Evolutionary conservation across 2,113 vertebrate genomes (phyloP).

Genomic region (Anolis sagrei): DNA sequence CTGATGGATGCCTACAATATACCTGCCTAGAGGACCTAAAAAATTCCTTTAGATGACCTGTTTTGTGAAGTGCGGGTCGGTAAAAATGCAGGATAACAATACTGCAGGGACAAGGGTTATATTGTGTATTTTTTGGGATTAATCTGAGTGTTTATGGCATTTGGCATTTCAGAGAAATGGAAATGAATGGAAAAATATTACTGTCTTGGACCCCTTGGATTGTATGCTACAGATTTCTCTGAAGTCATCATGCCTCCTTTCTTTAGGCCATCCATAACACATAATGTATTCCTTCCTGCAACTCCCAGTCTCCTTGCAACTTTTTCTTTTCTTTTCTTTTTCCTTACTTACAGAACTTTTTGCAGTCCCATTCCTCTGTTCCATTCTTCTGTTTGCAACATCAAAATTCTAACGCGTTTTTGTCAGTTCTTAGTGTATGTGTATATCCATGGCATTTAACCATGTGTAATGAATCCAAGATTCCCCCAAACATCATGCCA

Average conservation of each 20-base stretch:
- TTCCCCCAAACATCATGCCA: not conserved
- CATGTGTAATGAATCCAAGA: not conserved
- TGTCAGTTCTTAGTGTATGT: constrained; percentile 50
- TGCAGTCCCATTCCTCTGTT: not conserved
- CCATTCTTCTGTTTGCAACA: not conserved
- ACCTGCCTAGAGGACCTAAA: too few relatives aligned
- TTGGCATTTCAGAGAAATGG: too few relatives aligned
- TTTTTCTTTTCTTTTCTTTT: not conserved
- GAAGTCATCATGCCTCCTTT: not conserved
- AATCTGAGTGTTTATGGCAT: too few relatives aligned
- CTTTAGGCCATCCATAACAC: not conserved
- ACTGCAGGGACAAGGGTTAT: too few relatives aligned
- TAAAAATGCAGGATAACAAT: too few relatives aligned
- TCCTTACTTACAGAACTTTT: not conserved
- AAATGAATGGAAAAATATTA: too few relatives aligned
- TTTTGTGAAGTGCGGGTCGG: too few relatives aligned
- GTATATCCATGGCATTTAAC: constrained; percentile 46
- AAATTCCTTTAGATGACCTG: too few relatives aligned
- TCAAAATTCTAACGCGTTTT: constrained; percentile 9
- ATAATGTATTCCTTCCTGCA: not conserved
- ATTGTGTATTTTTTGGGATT: too few relatives aligned
- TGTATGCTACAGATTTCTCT: not conserved
- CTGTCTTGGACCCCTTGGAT: too few relatives aligned
- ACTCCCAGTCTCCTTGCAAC: not conserved
- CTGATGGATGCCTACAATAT: too few relatives aligned